Evolutionary conservation across 2,113 vertebrate species (phyloP), one percentile per base, ranked within the genome.

Genomic region (Otocyon megalotis): DNA sequence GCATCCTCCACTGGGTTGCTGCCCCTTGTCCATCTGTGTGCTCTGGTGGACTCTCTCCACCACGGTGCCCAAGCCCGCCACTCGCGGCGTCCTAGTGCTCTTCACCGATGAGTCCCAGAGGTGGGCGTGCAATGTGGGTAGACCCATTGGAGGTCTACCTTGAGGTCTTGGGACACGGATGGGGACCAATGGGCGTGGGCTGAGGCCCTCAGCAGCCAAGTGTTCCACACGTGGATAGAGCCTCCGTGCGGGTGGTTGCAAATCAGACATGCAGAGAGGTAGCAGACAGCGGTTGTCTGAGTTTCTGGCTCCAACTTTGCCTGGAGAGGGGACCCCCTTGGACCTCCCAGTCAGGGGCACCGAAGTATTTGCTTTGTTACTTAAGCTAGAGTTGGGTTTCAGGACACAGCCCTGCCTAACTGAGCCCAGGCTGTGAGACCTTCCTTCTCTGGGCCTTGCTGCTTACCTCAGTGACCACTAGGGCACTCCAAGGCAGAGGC

Each of bases 211-310:
- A 2, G 20, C 1, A 22, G 32, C 72, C 8, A n/a, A 26, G 83
- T 69, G 76, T 1, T 48, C 28, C 48, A 10, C 13, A 5, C 2
- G 1, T 1, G n/a, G 83, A 50, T 62, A 62, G 1, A 3, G 74
- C 35, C 30, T 58, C 74, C 79, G 48, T 1, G 35, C 11, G 74
- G 48, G 11, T 0, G 8, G 67, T 2, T 48, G 26, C 4, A n/a
- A 17, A 13, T 6, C n/a, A 1, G 2, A 19, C 0, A 0, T 11
- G 60, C n/a, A 30, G 22, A 54, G 28, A 19, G 63, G 83, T 30
- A 4, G 10, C 4, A 35, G 69, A 30, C 17, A 53, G 32, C 3
- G 8, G 69, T 32, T 43, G 0, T 12, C 9, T 9, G 19, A 32
- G 81, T 2, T 63, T 50, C 43, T 71, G 26, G 82, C 20, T 62